Evolutionary conservation across 2,113 vertebrate species (phyloP).

Genomic region (Menura novaehollandiae): DNA sequence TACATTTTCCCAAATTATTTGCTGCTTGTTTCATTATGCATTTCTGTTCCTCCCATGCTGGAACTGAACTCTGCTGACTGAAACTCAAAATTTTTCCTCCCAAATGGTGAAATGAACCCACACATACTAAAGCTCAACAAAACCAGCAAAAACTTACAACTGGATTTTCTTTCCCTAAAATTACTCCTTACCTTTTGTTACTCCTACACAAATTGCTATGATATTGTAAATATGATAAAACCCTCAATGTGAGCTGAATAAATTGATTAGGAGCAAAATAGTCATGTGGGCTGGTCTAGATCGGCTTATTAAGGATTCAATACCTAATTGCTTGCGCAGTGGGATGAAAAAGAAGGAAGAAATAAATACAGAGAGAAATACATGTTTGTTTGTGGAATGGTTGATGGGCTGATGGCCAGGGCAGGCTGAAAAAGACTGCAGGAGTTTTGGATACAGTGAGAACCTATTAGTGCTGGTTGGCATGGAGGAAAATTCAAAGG

Average conservation of each 20-base stretch:
- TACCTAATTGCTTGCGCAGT: constrained; percentile 55
- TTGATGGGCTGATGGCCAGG: not conserved
- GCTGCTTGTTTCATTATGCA: not conserved
- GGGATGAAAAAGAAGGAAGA: constrained; percentile 28
- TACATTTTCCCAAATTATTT: not conserved
- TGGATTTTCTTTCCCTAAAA: constrained; percentile 47
- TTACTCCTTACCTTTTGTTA: constrained; percentile 34
- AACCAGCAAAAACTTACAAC: not conserved
- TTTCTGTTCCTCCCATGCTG: constrained; percentile 1
- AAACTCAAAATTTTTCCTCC: not conserved
- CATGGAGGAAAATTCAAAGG: not conserved
- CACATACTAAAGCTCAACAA: not conserved
- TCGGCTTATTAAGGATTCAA: constrained; percentile 64
- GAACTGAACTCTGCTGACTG: constrained; percentile 18
- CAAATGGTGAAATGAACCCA: not conserved
- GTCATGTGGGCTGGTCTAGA: constrained; percentile 58
- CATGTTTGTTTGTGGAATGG: not conserved
- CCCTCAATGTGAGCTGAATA: constrained; percentile 58
- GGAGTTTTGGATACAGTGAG: constrained; percentile 15
- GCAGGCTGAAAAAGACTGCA: not conserved
- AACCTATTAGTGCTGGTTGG: not conserved
- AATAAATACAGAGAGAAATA: constrained; percentile 10
- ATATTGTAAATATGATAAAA: constrained; percentile 71
- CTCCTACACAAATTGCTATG: constrained; percentile 52
- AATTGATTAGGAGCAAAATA: constrained; percentile 68